phyloP scores from a whole-genome alignment of 2,113 vertebrate species.

The Pomatorhinus ruficollis region DNA sequence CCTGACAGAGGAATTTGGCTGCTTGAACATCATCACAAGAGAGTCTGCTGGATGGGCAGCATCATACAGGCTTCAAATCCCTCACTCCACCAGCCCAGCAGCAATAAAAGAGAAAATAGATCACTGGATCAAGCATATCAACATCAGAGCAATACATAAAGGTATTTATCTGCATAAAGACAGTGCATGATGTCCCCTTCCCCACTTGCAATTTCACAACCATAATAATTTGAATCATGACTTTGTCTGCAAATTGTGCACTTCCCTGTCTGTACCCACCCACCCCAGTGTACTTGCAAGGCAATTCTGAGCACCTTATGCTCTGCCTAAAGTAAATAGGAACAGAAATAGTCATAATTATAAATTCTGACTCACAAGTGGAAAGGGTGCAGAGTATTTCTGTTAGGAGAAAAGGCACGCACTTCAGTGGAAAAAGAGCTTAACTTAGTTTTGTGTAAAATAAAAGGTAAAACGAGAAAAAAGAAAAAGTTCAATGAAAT shows the following conservation, averaged over 20 bases:
- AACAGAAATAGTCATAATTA: not conserved
- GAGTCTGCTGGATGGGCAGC: not conserved
- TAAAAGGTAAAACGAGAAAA: not conserved
- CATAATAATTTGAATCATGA: not conserved
- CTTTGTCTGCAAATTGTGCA: not conserved
- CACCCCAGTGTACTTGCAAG: too few species aligned
- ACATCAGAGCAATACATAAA: not conserved
- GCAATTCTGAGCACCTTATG: not conserved
- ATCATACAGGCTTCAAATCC: not conserved
- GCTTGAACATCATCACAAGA: not conserved
- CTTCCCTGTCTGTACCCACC: not conserved
- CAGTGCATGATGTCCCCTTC: rapidly evolving
- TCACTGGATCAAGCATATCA: not conserved
- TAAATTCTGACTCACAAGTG: not conserved
- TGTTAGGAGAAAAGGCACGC: not conserved
- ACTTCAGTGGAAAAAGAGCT: rapidly evolving
- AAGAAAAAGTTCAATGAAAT: not conserved
- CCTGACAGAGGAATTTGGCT: not conserved
- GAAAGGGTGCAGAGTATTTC: not conserved
- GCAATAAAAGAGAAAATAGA: not conserved
- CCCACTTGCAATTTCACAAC: not conserved
- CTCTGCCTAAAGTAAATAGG: not conserved
- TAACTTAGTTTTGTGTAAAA: not conserved
- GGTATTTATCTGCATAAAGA: not conserved
- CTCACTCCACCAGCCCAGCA: not conserved